Evolutionary conservation across 1,140 invertebrate genomes (phyloP).

Genomic region (Penaeus japonicus): DNA sequence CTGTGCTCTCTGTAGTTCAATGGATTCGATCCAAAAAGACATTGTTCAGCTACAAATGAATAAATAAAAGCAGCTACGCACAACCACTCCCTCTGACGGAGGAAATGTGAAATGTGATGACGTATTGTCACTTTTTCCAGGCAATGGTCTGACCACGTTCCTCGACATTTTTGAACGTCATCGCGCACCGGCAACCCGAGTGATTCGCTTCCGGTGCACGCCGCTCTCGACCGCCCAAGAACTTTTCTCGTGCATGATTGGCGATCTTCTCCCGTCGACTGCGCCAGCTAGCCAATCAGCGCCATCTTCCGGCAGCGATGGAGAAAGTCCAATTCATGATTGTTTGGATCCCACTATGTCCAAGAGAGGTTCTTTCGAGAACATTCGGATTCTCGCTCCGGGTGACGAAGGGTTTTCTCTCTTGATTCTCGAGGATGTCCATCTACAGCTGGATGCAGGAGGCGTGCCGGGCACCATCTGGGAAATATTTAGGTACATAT

Average conservation of each 20-base stretch:
- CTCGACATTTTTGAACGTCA: constrained; percentile 47
- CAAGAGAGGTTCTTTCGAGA: background rate
- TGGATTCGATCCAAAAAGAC: no score
- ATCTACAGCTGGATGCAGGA: constrained; percentile 27
- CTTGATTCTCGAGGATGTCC: constrained; percentile 44
- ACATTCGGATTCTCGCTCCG: constrained; percentile 20
- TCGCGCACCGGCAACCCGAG: constrained; percentile 21
- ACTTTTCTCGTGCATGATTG: constrained; percentile 34
- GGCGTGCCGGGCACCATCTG: constrained; percentile 25
- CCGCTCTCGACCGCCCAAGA: constrained; percentile 43
- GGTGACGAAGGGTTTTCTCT: constrained; percentile 43
- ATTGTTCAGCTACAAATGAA: no score
- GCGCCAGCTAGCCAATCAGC: background rate
- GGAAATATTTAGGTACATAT: constrained; percentile 46
- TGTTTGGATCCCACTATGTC: background rate
- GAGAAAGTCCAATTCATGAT: background rate
- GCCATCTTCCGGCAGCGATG: background rate
- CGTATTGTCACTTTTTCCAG: background rate
- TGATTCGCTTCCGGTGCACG: constrained; percentile 50
- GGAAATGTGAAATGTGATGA: no score
- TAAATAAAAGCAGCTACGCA: no score
- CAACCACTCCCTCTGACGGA: no score
- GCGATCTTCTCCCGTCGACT: constrained; percentile 8
- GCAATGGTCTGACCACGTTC: constrained; percentile 53
- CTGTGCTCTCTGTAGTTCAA: no score